These are phyloP conservation scores for Oryzias celebensis DNA, from an alignment of 2,113 vertebrate species.

Conservation along the genomic window DNA sequence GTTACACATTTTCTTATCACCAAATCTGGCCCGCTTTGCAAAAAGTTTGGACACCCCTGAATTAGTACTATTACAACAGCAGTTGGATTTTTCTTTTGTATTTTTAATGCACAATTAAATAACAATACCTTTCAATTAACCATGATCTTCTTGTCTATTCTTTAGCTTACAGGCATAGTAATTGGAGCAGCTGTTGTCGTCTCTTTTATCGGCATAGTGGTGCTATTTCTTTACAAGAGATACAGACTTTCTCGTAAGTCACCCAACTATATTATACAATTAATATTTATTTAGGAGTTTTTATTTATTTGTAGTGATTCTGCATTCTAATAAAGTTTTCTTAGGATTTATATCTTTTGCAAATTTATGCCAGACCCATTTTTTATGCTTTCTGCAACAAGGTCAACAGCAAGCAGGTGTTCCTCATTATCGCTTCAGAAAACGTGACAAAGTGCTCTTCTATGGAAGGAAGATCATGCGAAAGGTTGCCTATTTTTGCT, in stretches of 20 bases:
- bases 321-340: neutral
- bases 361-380: neutral
- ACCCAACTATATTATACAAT: neutral
- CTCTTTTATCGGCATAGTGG: constrained; percentile 74
- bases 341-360: neutral
- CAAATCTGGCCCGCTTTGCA: too few species aligned
- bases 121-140: neutral
- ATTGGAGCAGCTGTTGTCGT: constrained; percentile 83
- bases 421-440: constrained; percentile 90
- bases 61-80: too few species aligned
- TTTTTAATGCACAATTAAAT: neutral
- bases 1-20: too few species aligned
- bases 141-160: constrained; percentile 23
- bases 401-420: constrained; percentile 79
- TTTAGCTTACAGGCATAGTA: constrained; percentile 84
- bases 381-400: constrained; percentile 48
- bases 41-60: too few species aligned
- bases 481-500: constrained; percentile 71
- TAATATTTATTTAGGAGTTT: neutral
- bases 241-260: constrained; percentile 82
- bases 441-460: constrained; percentile 95
- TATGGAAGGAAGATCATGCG: constrained; percentile 96
- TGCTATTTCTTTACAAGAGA: constrained; percentile 84
- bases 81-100: neutral
- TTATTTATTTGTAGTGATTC: neutral